These are phyloP conservation scores for Orthochromis malagaraziensis DNA, from an alignment of 2,113 vertebrate species.

Conservation along the genomic window DNA sequence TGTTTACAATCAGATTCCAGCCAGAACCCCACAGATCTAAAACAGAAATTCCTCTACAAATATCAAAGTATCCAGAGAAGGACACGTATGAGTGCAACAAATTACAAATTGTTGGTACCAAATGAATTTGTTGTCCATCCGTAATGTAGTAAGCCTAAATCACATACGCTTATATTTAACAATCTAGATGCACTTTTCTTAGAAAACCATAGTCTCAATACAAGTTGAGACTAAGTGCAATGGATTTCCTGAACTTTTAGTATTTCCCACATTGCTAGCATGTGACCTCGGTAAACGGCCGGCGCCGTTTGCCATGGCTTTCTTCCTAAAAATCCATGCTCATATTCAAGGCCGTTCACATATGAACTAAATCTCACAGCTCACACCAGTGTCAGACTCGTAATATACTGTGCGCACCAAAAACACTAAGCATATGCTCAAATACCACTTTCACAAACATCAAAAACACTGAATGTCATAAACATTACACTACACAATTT, in stretches of 20 bases:
- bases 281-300: background rate
- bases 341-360: background rate
- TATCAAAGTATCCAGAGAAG: background rate
- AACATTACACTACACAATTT: background rate
- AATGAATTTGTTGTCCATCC: background rate
- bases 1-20: background rate
- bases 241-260: background rate
- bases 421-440: background rate
- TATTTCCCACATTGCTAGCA: conserved; percentile 9
- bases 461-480: background rate
- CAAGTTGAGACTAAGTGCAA: background rate
- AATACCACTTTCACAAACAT: background rate
- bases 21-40: background rate
- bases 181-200: background rate
- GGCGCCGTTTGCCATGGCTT: background rate
- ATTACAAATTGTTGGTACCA: background rate
- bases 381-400: background rate
- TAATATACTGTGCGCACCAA: background rate
- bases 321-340: background rate
- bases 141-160: background rate
- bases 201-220: background rate
- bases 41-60: background rate
- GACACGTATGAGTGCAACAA: background rate
- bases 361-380: background rate
- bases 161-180: background rate